Percentiles rank a stretch among this genome's conserved stretches.
Evolutionary conservation across 2,797 vertebrate genomes (phyloP).

Genomic region (Brachymystax lenok): DNA sequence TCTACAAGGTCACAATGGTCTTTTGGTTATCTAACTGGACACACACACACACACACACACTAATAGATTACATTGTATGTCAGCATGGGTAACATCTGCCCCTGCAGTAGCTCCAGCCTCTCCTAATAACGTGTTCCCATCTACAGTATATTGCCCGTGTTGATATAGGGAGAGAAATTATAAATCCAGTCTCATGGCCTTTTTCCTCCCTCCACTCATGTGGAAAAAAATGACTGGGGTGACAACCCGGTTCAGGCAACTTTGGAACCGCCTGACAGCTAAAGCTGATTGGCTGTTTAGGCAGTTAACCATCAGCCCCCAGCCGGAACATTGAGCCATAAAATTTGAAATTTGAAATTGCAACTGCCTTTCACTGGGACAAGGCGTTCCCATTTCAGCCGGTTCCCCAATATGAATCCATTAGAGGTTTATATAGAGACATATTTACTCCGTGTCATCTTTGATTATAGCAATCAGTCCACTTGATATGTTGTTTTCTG

Average conservation of each 20-base stretch:
- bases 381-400: not conserved
- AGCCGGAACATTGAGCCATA: conserved; percentile 35
- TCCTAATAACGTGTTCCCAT: conserved; percentile 46
- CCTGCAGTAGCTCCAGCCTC: conserved; percentile 31
- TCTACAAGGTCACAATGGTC: not conserved
- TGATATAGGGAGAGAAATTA: conserved; percentile 56
- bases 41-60: too few species aligned
- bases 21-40: not conserved
- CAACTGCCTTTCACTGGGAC: conserved; percentile 5
- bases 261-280: conserved; percentile 25
- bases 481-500: not conserved
- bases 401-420: conserved; percentile 27
- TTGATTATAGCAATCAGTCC: conserved; percentile 42
- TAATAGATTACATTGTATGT: conserved; percentile 31
- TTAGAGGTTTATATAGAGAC: conserved; percentile 26
- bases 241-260: conserved; percentile 38
- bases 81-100: conserved; percentile 48
- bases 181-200: conserved; percentile 60
- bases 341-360: conserved; percentile 44
- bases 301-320: conserved; percentile 29
- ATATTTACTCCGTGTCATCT: conserved; percentile 43
- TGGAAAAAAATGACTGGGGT: conserved; percentile 39
- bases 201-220: conserved; percentile 34
- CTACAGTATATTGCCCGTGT: conserved; percentile 60
- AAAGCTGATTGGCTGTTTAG: conserved; percentile 32